Evolutionary conservation across 2,797 vertebrate genomes (phyloP).

Genomic region (Meriones psammophilus): DNA sequence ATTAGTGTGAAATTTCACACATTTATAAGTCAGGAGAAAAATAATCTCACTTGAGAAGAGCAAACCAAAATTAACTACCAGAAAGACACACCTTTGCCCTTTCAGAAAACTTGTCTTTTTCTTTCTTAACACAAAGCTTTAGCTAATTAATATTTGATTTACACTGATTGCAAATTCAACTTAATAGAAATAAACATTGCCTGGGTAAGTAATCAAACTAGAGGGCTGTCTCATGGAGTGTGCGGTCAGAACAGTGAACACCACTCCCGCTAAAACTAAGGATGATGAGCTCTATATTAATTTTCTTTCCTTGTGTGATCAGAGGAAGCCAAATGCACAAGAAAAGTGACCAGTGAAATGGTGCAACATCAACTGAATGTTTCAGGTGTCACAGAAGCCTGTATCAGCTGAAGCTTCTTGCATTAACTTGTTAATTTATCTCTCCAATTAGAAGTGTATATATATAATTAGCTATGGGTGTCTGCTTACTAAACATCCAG

Average conservation of each 20-base stretch:
- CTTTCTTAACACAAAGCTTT: conserved; percentile 82
- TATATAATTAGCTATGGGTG: conserved; percentile 70
- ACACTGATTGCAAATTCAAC: conserved; percentile 83
- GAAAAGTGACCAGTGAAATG: neutral
- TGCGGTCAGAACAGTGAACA: neutral
- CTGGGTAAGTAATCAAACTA: conserved; percentile 62
- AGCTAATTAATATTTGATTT: conserved; percentile 85
- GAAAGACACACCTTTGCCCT: conserved; percentile 85
- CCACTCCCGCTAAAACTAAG: neutral
- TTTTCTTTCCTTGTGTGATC: neutral
- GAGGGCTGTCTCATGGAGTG: neutral
- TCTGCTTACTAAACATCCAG: conserved; percentile 80
- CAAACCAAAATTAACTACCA: conserved; percentile 84
- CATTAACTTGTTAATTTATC: conserved; percentile 52
- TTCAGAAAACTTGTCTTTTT: conserved; percentile 85
- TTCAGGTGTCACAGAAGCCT: neutral
- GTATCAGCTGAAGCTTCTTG: neutral
- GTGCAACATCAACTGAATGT: neutral
- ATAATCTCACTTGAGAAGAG: conserved; percentile 80
- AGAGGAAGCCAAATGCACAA: conserved; percentile 4
- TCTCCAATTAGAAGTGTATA: conserved; percentile 64
- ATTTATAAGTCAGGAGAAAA: conserved; percentile 84
- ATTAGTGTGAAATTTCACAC: neutral
- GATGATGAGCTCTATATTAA: neutral
- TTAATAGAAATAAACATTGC: conserved; percentile 81